Conservation (phyloP, 2,888 invertebrate species). For the Drosophila mulleri region DNA sequence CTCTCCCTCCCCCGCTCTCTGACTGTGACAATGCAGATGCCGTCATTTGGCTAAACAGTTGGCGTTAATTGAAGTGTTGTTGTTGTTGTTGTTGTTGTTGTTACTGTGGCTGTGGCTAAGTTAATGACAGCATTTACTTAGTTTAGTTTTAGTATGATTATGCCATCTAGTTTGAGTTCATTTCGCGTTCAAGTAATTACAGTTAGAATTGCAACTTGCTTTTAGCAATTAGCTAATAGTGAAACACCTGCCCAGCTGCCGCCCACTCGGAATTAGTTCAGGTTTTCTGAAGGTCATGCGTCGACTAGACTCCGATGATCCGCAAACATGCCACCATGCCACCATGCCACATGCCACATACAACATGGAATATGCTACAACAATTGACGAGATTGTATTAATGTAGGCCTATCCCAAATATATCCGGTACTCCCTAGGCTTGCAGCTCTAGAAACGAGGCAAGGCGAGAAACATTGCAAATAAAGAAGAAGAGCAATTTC, state of each 20-base stretch:
- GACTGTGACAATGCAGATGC: constrained; percentile 22
- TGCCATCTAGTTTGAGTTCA: constrained; percentile 3
- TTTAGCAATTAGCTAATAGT: constrained; percentile 54
- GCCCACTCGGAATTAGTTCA: background rate
- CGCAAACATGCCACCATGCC: constrained; percentile 35
- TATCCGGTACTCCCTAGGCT: background rate
- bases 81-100: constrained; percentile 25
- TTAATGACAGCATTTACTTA: constrained; percentile 54
- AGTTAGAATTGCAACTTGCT: constrained; percentile 30
- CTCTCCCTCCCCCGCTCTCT: background rate
- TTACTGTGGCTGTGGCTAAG: constrained; percentile 18
- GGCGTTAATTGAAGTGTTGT: constrained; percentile 37
- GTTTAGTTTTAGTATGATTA: constrained; percentile 43
- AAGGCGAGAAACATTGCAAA: background rate
- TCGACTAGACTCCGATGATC: constrained; percentile 29
- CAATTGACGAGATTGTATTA: constrained; percentile 17
- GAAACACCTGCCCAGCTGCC: constrained; percentile 16
- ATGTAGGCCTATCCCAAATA: background rate
- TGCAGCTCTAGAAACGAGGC: background rate
- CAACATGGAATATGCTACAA: background rate
- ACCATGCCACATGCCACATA: constrained; percentile 9
- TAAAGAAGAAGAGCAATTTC: background rate
- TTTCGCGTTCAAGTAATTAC: constrained; percentile 44
- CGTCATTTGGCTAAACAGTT: constrained; percentile 41
- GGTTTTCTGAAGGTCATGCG: constrained; percentile 34